Evolutionary conservation across 2,113 vertebrate species (phyloP).

Genomic region (Eupsittula cactorum): DNA sequence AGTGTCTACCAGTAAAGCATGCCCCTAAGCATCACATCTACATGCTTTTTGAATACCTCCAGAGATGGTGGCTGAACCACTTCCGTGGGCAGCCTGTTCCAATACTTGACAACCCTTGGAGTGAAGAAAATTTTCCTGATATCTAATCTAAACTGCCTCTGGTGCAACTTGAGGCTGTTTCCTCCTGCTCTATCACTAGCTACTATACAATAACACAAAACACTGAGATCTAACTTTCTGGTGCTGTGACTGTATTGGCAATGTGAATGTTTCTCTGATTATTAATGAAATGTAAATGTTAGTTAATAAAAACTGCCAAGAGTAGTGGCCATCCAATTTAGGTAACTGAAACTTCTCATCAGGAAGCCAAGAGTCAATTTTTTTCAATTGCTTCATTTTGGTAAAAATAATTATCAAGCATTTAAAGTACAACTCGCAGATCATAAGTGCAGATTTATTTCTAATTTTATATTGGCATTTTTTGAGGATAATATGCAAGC

Average conservation of each 20-base stretch:
- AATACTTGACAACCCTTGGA: background rate
- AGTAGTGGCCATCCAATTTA: constrained; percentile 19
- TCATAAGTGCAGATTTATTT: background rate
- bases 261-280: constrained; percentile 21
- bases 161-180: background rate
- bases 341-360: constrained; percentile 54
- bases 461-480: background rate
- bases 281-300: background rate
- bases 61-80: background rate
- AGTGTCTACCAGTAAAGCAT: background rate
- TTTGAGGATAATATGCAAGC: background rate
- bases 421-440: background rate
- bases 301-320: constrained; percentile 33
- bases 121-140: background rate
- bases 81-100: background rate
- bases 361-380: constrained; percentile 8
- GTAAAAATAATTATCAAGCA: constrained; percentile 44
- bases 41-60: background rate
- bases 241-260: constrained; percentile 1
- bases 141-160: background rate
- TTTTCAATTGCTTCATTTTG: constrained; percentile 39
- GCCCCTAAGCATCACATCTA: background rate
- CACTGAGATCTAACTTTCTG: background rate
- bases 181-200: background rate
- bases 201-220: background rate